Base-by-base conservation (phyloP, 2,888 invertebrate species). In the Himalopsyche anomala region DNA sequence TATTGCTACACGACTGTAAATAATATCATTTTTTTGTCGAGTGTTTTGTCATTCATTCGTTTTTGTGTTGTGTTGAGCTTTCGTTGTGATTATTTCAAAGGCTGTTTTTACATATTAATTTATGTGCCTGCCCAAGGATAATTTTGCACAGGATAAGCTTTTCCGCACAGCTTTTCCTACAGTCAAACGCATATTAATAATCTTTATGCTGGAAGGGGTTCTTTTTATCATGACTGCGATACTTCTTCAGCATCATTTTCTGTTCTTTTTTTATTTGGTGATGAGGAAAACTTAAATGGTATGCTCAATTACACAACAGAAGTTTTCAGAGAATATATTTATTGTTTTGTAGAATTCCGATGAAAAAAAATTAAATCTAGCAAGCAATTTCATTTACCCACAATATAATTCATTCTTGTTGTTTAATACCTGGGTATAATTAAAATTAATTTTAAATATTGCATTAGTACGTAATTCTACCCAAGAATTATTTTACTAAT, bases 191-290 rank as follows among this genome's bases (percentile, higher is more conserved):
- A 74, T 74, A 38, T 74, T 5, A 9, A 19, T 69, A 69, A 74
- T 15, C 38, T 5, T 74, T 36, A 38, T 74, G 36, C 19, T 38
- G 74, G 11, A 12, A 36, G 36, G 36, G 19, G 69, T 8, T 69
- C 69, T 19, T 69, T 36, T 74, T 11, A 12, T 4, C 19, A 15
- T 74, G 3, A 74, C 36, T 74, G 8, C 12, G 19, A 36, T 36
- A 74, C 36, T 74, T 36, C 38, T 36, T 74, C 36, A 36, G 5
- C 2, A 36, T 74, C 74, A 6, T 36, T 12, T 15, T 15, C 74
- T 74, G 15, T 74, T 74, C 15, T 74, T 36, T 74, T n/a, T 74
- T 36, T 36, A 74, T 36, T 74, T 74, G 74, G 74, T 74, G 12
- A 74, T 74, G 36, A 74, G 74, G 36, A 38, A 38, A 38, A 74